Base-by-base conservation (phyloP, 2,113 vertebrate species). In the Nyctereutes procyonoides region DNA sequence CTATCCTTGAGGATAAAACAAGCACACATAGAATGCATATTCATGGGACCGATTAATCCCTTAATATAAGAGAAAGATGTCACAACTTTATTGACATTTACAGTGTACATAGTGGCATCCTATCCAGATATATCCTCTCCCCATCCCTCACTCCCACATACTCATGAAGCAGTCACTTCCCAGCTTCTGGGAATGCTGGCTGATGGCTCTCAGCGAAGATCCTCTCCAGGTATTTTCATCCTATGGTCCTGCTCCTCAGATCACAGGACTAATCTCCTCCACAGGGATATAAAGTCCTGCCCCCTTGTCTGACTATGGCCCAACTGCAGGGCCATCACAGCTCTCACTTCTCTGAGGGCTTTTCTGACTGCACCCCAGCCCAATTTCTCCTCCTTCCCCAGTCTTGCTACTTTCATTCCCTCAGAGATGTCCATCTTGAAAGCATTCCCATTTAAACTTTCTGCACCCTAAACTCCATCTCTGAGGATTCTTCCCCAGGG, bases 1-100 rank as follows among this genome's bases (percentile, higher is more conserved):
- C 76, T 53, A 24, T 71, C 48, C 94, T 95, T 82, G 30, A 77
- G 56, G 32, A 73, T 38, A 92, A 85, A 93, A 73, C 17, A 79
- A 82, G 62, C 48, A 88, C 20, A 79, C 26, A 67, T 88, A 84
- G 88, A 74, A 91, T 81, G 3, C 48, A 73, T 15, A 12, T 43
- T 88, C 80, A 67, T 19, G 26, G 8, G 17, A 87, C 63, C 86
- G 63, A 80, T 80, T 35, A 74, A 53, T 55, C 51, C 55, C 88
- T 88, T 51, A 69, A 65, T n/a, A 22, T 82, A 90, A 88, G 8
- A 65, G 76, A 69, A 77, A 87, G 69, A 38, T 22, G 30, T 48
- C 6, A 3, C 32, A 87, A 38, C 24, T 86, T 87, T 53, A 24
- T 8, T 73, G 51, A 30, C 56, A 85, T 38, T 89, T 56, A 26